Evolutionary conservation across 2,113 vertebrate species (phyloP), one percentile per base, ranked within the genome.

Genomic region (Aleadryas rufinucha): DNA sequence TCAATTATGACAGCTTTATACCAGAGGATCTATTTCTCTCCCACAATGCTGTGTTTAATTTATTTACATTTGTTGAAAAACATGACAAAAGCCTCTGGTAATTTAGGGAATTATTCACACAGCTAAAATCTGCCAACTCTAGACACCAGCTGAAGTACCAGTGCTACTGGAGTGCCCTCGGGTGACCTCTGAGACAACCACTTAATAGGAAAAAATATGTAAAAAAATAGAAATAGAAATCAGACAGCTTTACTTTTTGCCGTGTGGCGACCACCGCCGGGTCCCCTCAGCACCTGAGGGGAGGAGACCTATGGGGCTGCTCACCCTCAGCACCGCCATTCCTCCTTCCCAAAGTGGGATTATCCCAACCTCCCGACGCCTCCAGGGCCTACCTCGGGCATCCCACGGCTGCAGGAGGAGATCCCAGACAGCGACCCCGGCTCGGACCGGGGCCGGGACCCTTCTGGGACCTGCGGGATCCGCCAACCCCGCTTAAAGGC

Each of bases 241-340:
- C 1, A 59, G 10, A 21, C 7, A 4, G 3, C 11, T 35, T 21
- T 28, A 1, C 6, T 6, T 35, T 17, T 6, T 19, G 13, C 7
- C 3, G 1, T 3, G 52, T 6, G 19, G 11, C 4, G 4, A 6
- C 4, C 26, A 5, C 20, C 0, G 13, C 26, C 2, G 3, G 3
- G 8, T 0, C 6, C 30, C 8, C 37, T 11, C 60, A 30, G 21
- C 16, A 16, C 16, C 35, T n/a, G 28, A 19, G n/a, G 9, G 28
- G 30, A 47, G 22, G 30, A 65, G 11, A 12, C 10, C 9, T 14
- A 39, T 4, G 49, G 11, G 17, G 18, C 35, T 2, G 42, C 8
- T 3, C 28, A 1, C n/a, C 11, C 53, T 35, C 54, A 18, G 28
- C 42, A 31, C 15, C 20, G 9, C 6, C 6, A 20, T 13, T 6